Percentiles rank a stretch among this genome's conserved stretches.
These are phyloP conservation scores for Rhopalosiphum padi DNA, from an alignment of 1,140 invertebrate species.

Conservation along the genomic window DNA sequence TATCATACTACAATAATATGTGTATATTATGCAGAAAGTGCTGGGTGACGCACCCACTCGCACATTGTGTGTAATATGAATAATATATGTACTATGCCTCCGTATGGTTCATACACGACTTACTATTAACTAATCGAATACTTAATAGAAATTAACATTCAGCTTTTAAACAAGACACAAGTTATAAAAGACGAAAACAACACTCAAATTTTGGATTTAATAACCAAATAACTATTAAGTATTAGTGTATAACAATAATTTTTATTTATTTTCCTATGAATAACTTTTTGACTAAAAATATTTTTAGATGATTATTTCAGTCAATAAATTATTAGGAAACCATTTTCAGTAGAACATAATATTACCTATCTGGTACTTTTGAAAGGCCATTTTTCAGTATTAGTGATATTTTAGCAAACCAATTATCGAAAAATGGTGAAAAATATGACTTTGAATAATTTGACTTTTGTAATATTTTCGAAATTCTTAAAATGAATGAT, in stretches of 20 bases:
- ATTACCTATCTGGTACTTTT: not conserved
- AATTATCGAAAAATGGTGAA: not conserved
- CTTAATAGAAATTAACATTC: not conserved
- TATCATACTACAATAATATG: not conserved
- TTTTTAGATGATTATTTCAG: not conserved
- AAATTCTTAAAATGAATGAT: not conserved
- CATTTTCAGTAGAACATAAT: not conserved
- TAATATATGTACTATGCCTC: not conserved
- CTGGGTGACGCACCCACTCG: not conserved
- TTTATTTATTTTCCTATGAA: not conserved
- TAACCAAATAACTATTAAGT: not conserved
- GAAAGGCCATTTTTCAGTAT: not conserved
- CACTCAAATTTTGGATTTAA: not conserved
- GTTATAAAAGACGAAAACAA: not conserved
- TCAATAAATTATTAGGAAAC: not conserved
- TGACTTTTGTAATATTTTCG: not conserved
- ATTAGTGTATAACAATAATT: too few relatives aligned
- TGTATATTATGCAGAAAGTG: not conserved
- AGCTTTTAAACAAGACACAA: not conserved
- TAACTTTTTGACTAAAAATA: not conserved
- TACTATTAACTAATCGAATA: not conserved
- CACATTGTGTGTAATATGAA: not conserved
- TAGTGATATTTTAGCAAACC: not conserved
- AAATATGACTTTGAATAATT: not conserved
- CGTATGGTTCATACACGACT: not conserved